Evolutionary conservation across 2,888 invertebrate genomes (phyloP).

Genomic region (Apomyelois bistriatella): DNA sequence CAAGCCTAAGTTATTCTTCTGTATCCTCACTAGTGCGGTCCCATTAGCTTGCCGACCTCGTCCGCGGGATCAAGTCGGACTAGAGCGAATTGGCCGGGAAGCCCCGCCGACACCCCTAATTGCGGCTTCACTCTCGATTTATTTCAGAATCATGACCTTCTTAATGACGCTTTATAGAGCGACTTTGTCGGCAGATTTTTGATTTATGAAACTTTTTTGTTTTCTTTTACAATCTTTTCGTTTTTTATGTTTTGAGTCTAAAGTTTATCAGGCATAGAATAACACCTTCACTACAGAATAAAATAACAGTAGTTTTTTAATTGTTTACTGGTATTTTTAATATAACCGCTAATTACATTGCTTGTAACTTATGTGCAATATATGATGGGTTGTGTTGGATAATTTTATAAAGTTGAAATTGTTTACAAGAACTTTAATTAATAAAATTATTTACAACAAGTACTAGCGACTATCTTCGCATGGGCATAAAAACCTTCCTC

Average conservation of each 20-base stretch:
- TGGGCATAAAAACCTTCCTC: no score
- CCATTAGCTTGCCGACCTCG: constrained; percentile 65
- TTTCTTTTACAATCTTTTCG: not conserved
- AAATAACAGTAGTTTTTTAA: no score
- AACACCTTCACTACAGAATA: no score
- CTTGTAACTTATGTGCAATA: no score
- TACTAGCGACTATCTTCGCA: no score
- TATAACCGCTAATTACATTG: no score
- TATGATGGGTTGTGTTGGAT: no score
- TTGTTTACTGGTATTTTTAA: no score
- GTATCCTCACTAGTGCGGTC: not conserved
- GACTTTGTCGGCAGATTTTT: not conserved
- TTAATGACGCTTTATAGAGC: constrained; percentile 33
- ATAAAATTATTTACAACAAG: no score
- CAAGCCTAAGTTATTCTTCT: not conserved
- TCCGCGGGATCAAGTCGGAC: constrained; percentile 71
- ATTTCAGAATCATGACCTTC: constrained; percentile 63
- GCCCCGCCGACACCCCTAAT: constrained; percentile 57
- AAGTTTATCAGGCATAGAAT: no score
- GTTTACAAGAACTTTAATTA: no score
- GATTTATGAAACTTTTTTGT: not conserved
- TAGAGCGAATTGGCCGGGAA: constrained; percentile 73
- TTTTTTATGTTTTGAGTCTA: not conserved
- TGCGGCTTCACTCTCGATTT: constrained; percentile 68
- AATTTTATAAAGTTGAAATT: no score